A percentile compares a stretch with the other conserved stretches of the same genome.
Evolutionary conservation across 2,888 invertebrate species (phyloP).

Genomic region (Drosophila colorata): DNA sequence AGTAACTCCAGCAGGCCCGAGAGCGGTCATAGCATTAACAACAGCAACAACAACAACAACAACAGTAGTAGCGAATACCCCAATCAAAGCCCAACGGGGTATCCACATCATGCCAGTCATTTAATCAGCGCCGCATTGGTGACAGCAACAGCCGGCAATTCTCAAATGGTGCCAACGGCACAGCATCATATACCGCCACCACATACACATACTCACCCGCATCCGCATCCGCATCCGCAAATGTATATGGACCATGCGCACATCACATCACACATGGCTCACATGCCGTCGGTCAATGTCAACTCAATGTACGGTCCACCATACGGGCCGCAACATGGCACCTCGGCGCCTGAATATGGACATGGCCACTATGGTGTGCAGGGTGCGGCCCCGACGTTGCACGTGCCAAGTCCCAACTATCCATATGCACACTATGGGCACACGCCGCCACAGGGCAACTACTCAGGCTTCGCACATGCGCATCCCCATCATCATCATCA

Average conservation of each 20-base stretch:
- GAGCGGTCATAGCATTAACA: constrained; percentile 15
- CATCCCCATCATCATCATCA: constrained; percentile 76
- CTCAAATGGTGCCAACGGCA: constrained; percentile 55
- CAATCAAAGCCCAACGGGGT: constrained; percentile 55
- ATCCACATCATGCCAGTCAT: constrained; percentile 84
- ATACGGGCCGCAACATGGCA: constrained; percentile 78
- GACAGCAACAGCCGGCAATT: constrained; percentile 71
- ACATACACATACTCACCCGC: constrained; percentile 29
- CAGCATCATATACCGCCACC: constrained; percentile 36
- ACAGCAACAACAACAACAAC: constrained; percentile 22
- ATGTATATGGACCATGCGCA: constrained; percentile 85
- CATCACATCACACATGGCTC: constrained; percentile 69
- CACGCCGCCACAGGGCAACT: constrained; percentile 66
- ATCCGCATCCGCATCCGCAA: constrained; percentile 63
- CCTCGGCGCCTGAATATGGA: constrained; percentile 52
- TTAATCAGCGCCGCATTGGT: constrained; percentile 84
- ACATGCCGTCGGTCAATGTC: constrained; percentile 85
- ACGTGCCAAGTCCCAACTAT: constrained; percentile 90
- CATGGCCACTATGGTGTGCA: constrained; percentile 49
- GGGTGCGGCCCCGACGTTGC: constrained; percentile 86
- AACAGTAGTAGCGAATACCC: constrained; percentile 50
- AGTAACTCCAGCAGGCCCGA: constrained; percentile 16
- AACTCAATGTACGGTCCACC: constrained; percentile 83
- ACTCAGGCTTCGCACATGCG: constrained; percentile 55
- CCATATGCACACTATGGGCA: constrained; percentile 86